Evolutionary conservation across 2,888 invertebrate genomes (phyloP), one percentile per base, ranked within the genome.

Genomic region (Acleris cristana): DNA sequence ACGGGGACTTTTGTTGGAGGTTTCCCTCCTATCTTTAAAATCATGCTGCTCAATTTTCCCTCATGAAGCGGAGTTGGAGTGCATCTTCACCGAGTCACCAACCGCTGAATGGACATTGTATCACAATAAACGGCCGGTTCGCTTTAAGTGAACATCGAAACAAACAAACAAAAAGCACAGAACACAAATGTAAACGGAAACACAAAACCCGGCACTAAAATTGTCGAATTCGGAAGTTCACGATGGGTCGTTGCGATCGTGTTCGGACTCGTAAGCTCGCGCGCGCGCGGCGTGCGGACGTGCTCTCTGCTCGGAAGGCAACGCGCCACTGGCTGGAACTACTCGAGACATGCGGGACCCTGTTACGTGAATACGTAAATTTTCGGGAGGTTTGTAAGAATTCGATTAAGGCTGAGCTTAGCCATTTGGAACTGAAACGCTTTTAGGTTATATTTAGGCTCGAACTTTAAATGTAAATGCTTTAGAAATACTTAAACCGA

Each of bases 11-110:
- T 81, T 45, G 72, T 77, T 71, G 88, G 85, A 77, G 82, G 74
- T 76, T 91, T 92, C 63, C 85, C 88, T 72, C 87, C 89, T 80
- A 89, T 85, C 78, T 92, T 92, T 66, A 92, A 79, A 76, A 92
- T 88, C 92, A 92, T 92, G 72, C 82, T 84, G 60, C 60, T 64
- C 73, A 67, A 69, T 73, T 72, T 70, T 76, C 67, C 76, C 79
- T 84, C 80, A 80, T 79, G 80, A 79, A 76, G 74, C 66, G 68
- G 57, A 72, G 64, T 72, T 65, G 69, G 68, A 69, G 69, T 73
- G 71, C 63, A 69, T 73, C 77, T 79, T 82, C 74, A 64, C 74
- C 48, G 56, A 54, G 69, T 65, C 72, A 71, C 64, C 65, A 72
- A 75, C 71, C 70, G 60, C 65, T 74, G 74, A 74, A 76, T 72